Evolutionary conservation across 2,797 vertebrate genomes (phyloP), one percentile per base, ranked within the genome.

Genomic region (Ctenopoma multispine): DNA sequence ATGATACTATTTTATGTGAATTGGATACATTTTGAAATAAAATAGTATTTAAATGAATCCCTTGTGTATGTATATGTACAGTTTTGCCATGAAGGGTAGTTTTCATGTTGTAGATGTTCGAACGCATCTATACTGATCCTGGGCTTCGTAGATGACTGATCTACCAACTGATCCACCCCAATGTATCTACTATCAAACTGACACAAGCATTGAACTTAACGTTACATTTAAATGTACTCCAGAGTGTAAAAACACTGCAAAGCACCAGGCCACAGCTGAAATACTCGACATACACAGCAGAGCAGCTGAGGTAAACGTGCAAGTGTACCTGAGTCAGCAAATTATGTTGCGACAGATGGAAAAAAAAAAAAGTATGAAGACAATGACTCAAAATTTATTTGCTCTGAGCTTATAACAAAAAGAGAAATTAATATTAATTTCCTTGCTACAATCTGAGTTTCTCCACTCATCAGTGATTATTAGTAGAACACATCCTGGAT

Each of bases 1-100:
- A 90, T 91, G 87, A 88, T 69, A 94, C 92, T 94, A 91, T 96
- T 95, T 96, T 90, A 93, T 54, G 87, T 96, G 86, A 92, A 94
- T 34, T 1, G 8, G 31, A 34, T 34, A 34, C 31, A 34, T 34
- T 34, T 34, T 34, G 7, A 34, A 34, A 34, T 34, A 34, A 34
- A 34, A 38, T 77, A 69, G n/a, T 80, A 77, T 74, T 44, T 68
- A 24, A 18, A 12, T 71, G 15, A 27, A 56, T 12, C 0, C 3
- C 20, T 51, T 51, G 15, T 38, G 1, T 24, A n/a, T 18, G 18
- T 44, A 13, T 24, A 20, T 24, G 8, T 21, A 4, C 3, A 11
- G 40, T 12, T 5, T 41, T 41, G 36, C 36, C 48, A 21, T 15
- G 48, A 18, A 44, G 5, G 41, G 41, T 44, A n/a, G 4, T 23